A percentile compares a stretch with the other conserved stretches of the same genome.
phyloP scores from a whole-genome alignment of 2,113 vertebrate species.

The Ptyas mucosa region DNA sequence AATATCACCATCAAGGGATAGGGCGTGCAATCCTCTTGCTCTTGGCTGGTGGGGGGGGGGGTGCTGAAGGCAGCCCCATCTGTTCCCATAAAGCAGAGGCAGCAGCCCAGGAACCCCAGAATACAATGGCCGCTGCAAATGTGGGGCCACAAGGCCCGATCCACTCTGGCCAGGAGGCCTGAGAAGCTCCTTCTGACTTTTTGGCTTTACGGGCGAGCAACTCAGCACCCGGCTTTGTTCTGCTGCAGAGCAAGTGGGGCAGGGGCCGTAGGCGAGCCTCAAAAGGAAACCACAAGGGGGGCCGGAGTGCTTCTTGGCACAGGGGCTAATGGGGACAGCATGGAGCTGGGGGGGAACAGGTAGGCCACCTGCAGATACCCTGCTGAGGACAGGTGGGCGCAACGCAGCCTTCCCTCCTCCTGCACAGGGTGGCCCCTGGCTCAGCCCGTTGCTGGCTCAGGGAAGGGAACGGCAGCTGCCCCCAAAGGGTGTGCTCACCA shows the following conservation, averaged over 20 bases:
- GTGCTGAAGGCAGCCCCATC: background rate
- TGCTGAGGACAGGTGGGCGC: background rate
- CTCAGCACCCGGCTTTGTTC: background rate
- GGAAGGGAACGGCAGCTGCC: background rate
- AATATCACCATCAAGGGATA: background rate
- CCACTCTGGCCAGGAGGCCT: background rate
- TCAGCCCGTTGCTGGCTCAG: background rate
- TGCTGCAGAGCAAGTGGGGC: background rate
- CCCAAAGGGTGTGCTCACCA: background rate
- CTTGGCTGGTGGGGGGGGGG: background rate
- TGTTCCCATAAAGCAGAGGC: background rate
- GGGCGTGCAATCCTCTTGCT: background rate
- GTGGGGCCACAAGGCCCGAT: background rate
- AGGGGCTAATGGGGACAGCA: background rate
- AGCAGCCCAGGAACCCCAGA: background rate
- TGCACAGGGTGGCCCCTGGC: background rate
- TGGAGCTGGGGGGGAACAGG: background rate
- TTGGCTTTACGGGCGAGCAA: background rate
- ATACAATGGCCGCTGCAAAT: background rate
- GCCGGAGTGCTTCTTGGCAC: background rate
- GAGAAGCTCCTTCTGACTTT: background rate
- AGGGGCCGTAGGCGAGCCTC: background rate
- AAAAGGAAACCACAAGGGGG: background rate
- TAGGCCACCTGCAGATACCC: background rate
- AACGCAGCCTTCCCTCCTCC: background rate